Conservation (phyloP, 2,113 vertebrate species). For the Ramphastos sulfuratus region DNA sequence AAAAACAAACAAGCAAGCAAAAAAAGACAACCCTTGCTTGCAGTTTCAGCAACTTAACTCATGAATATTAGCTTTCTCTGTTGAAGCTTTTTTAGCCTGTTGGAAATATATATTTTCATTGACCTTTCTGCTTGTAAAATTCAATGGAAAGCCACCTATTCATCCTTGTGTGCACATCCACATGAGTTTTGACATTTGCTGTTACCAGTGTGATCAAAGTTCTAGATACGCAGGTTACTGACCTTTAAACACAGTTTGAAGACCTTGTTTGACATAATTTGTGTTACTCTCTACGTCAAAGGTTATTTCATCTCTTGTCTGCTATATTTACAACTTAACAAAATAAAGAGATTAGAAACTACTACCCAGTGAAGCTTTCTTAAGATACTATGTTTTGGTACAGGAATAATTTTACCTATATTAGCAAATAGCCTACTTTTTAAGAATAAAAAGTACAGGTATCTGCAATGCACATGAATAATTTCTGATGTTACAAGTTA, state of each 20-base stretch:
- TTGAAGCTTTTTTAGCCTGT: neutral
- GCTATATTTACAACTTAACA: neutral
- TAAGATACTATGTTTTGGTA: neutral
- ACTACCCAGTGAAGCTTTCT: neutral
- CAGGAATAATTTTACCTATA: neutral
- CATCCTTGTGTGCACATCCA: neutral
- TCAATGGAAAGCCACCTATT: neutral
- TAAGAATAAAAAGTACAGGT: neutral
- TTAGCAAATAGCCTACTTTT: neutral
- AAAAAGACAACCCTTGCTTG: neutral
- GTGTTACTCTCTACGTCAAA: conserved; percentile 12
- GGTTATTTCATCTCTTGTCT: neutral
- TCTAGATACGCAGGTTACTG: conserved; percentile 29
- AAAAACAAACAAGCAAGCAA: neutral
- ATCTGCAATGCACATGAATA: neutral
- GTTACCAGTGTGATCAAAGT: neutral
- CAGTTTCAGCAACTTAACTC: neutral
- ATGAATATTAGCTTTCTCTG: neutral
- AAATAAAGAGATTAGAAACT: neutral
- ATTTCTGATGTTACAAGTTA: neutral
- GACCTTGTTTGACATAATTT: conserved; percentile 15
- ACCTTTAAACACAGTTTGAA: conserved; percentile 39
- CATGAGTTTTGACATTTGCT: neutral
- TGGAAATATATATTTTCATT: neutral
- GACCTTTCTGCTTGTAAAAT: neutral